Base-by-base conservation (phyloP, 2,888 invertebrate species). In the Drosophila fungiperda region DNA sequence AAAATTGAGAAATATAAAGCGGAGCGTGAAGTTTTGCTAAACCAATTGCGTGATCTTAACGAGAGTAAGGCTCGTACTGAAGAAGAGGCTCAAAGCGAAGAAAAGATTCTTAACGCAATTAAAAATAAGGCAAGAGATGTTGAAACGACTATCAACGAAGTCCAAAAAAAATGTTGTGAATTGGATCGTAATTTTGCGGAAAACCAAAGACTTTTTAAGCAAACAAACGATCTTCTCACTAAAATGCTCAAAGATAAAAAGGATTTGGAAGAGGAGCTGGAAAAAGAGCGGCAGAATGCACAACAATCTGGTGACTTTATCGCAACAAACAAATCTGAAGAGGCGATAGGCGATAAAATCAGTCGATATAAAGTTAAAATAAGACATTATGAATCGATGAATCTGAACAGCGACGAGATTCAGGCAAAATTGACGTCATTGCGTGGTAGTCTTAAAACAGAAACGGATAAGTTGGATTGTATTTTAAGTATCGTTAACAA, bases 121-220 rank as follows among this genome's bases (percentile, higher is more conserved):
- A 93, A 92, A 64, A 91, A 90, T 82, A 93, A 92, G 59, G 93
- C 91, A 92, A 92, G 68, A 66, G 91, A 87, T 58, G 78, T 83
- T 2, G 80, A 82, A 3, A 60, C 50, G 1, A 71, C 83, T 23
- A 59, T 74, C 0, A 76, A 86, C 35, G 75, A 90, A 60, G 48
- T 87, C 1, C 68, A 81, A 64, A 59, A 72, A 1, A 83, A 88
- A 69, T 63, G 90, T 4, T 82, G 80, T 7, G 74, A 76, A 29
- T 58, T 87, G 11, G 90, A 87, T 53, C 50, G 60, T 15, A 45
- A 81, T 68, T 77, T 50, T 49, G 81, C 77, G 17, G 75, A 77
- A 23, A 87, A 81, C 40, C 55, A 62, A 29, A 66, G 73, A 1
- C 72, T 67, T 6, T 71, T 77, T 6, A 68, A 65, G 17, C 73